Evolutionary conservation across 2,888 invertebrate genomes (phyloP), one percentile per base, ranked within the genome.

Genomic region (Drosophila flavopinicola): DNA sequence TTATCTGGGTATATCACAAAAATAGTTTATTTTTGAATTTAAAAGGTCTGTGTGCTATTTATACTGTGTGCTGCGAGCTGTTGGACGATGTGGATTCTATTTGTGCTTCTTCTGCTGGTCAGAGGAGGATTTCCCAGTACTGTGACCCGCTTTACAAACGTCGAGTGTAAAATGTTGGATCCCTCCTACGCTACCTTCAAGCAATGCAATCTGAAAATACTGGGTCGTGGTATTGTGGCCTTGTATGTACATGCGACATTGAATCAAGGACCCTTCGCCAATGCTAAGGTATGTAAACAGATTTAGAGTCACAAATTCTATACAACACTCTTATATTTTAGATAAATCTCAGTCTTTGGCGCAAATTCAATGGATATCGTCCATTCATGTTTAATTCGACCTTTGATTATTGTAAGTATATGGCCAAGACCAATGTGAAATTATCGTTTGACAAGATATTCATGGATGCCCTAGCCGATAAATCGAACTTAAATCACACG

Each of bases 131-230:
- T 3, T 0, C 35, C 29, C 1, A 23, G n/a, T 1, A 17, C 1
- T 17, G 10, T 2, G 1, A 63, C 32, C 0, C 52, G 57, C 1
- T 53, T 58, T 13, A 51, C 57, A 35, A 69, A 66, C 20, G 0
- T 66, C 0, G 45, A 67, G 13, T 69, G 67, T 6, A 33, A 48
- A 0, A 11, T 17, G 0, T 27, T 51, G 1, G 69, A 67, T 48
- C 9, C 27, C 3, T n/a, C 38, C 0, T 47, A 49, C 24, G 27
- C 17, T 7, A 6, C 23, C 20, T 53, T 13, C 23, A 15, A 13
- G 17, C 5, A 44, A 20, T 69, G 64, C 25, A 3, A 53, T 0
- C 29, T 69, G 0, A 64, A 58, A 7, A 1, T 64, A 2, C 0
- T 54, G 7, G 49, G 30, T 4, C 54, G 64, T 1, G 51, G 51